These are phyloP conservation scores for Drosophila bocki DNA, from an alignment of 1,140 invertebrate genomes.

Conservation along the genomic window DNA sequence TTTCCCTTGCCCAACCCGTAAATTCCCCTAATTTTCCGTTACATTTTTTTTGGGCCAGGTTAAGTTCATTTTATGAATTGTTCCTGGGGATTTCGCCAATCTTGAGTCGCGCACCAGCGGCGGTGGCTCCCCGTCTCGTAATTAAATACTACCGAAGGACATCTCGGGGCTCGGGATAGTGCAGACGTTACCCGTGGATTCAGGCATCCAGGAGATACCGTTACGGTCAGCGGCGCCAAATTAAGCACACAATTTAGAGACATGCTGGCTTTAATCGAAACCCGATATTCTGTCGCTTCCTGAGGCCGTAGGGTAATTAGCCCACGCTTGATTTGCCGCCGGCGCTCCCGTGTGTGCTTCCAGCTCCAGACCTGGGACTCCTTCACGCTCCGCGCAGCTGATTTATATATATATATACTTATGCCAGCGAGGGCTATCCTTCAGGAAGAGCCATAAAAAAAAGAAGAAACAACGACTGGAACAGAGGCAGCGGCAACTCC, in stretches of 20 bases:
- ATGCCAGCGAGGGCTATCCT: slow-evolving; percentile 21
- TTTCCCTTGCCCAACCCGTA: not conserved
- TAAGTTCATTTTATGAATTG: slow-evolving; percentile 15
- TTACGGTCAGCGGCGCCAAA: slow-evolving; percentile 66
- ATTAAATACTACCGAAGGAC: slow-evolving; percentile 52
- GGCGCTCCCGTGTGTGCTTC: slow-evolving; percentile 41
- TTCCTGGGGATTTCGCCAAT: slow-evolving; percentile 27
- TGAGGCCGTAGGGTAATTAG: slow-evolving; percentile 65
- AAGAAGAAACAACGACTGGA: slow-evolving; percentile 12
- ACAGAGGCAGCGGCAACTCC: slow-evolving; percentile 39
- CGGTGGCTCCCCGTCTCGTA: slow-evolving; percentile 39
- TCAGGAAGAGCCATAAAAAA: slow-evolving; percentile 58
- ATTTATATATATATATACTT: slow-evolving; percentile 16
- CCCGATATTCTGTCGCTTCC: slow-evolving; percentile 77
- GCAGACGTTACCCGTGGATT: slow-evolving; percentile 7
- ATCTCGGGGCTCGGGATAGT: slow-evolving; percentile 18
- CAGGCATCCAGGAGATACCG: slow-evolving; percentile 42
- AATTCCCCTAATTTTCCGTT: slow-evolving; percentile 20
- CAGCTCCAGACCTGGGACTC: not conserved
- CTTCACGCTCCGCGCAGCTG: slow-evolving; percentile 13
- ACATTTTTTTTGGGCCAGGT: slow-evolving; percentile 7
- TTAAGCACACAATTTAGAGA: slow-evolving; percentile 67
- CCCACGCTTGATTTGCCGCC: slow-evolving; percentile 73
- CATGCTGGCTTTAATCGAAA: slow-evolving; percentile 71
- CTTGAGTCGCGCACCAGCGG: slow-evolving; percentile 24